These are phyloP conservation scores for Enteromius argenteus DNA, from an alignment of 2,797 vertebrate species.

Conservation along the genomic window DNA sequence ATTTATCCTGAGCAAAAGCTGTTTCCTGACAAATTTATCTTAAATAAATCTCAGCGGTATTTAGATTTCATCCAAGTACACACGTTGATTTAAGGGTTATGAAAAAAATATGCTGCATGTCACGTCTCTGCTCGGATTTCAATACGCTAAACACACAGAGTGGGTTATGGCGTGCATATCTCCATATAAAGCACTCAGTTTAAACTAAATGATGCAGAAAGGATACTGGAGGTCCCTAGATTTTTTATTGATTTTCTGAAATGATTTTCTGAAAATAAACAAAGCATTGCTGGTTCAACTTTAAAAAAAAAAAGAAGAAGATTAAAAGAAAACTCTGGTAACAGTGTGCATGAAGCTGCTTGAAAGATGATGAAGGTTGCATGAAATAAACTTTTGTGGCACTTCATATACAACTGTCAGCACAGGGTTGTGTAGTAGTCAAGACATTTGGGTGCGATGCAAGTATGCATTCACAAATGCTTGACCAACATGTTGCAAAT, in stretches of 20 bases:
- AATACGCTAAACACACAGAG: slow-evolving; percentile 32
- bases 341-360: slow-evolving; percentile 65
- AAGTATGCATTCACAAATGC: background rate
- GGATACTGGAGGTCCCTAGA: slow-evolving; percentile 59
- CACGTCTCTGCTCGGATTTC: slow-evolving; percentile 27
- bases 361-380: slow-evolving; percentile 54
- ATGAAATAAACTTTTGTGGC: slow-evolving; percentile 81
- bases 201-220: slow-evolving; percentile 77
- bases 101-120: slow-evolving; percentile 29
- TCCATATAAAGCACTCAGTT: slow-evolving; percentile 68
- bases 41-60: slow-evolving; percentile 45
- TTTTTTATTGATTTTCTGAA: slow-evolving; percentile 66
- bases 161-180: slow-evolving; percentile 51
- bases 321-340: slow-evolving; percentile 64
- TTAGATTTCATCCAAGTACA: slow-evolving; percentile 38
- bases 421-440: slow-evolving; percentile 77
- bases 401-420: slow-evolving; percentile 74
- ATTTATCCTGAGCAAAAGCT: slow-evolving; percentile 14
- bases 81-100: slow-evolving; percentile 29
- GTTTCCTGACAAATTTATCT: slow-evolving; percentile 48
- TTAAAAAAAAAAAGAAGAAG: slow-evolving; percentile 76
- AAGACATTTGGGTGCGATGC: slow-evolving; percentile 55
- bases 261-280: slow-evolving; percentile 81
- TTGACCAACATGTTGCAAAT: background rate
- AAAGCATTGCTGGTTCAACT: slow-evolving; percentile 64